These are phyloP conservation scores for Agrypnus murinus DNA, from an alignment of 2,888 invertebrate species.

Conservation along the genomic window DNA sequence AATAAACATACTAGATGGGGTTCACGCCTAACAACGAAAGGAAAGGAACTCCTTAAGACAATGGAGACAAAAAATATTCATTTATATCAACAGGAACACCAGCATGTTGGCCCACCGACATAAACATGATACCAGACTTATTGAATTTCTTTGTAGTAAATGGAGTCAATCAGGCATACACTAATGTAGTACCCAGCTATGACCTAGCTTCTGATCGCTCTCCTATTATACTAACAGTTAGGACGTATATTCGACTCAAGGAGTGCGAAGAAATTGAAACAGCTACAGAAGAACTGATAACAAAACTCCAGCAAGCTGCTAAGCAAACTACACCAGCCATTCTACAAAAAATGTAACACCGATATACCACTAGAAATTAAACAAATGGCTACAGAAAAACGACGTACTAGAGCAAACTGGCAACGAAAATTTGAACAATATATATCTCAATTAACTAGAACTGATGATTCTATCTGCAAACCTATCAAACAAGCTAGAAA, in stretches of 20 bases:
- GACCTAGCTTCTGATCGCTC: constrained; percentile 9
- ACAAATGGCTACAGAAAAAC: constrained; percentile 3
- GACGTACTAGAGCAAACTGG: background rate
- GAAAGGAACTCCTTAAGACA: constrained; percentile 3
- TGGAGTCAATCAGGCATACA: constrained; percentile 5
- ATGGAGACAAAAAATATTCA: background rate
- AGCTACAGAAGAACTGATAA: constrained; percentile 15
- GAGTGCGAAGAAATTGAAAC: constrained; percentile 1
- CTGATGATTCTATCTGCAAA: too few species aligned
- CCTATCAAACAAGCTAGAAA: constrained; percentile 8
- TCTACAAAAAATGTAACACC: background rate
- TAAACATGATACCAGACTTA: too few species aligned
- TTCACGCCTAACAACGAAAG: constrained; percentile 1
- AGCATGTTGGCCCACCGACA: too few species aligned
- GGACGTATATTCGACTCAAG: background rate
- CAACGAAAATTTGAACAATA: constrained; percentile 20
- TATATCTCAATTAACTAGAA: constrained; percentile 16
- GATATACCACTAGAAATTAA: constrained; percentile 9
- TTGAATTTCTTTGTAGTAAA: constrained; percentile 5
- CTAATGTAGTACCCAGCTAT: background rate
- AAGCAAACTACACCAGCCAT: background rate
- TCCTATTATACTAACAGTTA: constrained; percentile 6
- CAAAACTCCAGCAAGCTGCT: background rate
- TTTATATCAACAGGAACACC: constrained; percentile 1
- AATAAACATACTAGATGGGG: background rate